These are phyloP conservation scores for Pteropus rufus DNA, from an alignment of 2,797 vertebrate species.

Conservation along the genomic window DNA sequence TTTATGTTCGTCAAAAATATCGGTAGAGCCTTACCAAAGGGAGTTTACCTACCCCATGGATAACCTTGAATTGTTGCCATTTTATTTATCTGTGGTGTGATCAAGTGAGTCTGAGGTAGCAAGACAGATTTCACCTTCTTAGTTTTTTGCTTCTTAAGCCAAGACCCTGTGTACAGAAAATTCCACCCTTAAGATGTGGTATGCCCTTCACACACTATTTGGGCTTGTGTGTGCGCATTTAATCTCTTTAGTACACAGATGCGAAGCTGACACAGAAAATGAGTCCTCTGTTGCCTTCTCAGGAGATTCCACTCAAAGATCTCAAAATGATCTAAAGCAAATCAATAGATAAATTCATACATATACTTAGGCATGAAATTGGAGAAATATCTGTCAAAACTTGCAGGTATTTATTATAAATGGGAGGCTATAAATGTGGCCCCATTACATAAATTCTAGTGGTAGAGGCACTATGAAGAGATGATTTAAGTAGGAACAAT, in stretches of 20 bases:
- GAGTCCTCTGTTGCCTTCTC: neutral
- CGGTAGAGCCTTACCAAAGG: neutral
- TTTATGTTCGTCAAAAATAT: neutral
- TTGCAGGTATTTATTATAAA: neutral
- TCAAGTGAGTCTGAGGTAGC: neutral
- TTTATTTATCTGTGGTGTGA: neutral
- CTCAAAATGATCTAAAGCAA: neutral
- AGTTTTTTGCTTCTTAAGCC: neutral
- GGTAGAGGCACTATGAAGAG: neutral
- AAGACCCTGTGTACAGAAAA: neutral
- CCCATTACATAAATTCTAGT: neutral
- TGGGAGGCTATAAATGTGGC: neutral
- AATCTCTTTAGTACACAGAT: neutral
- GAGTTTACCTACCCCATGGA: rapidly evolving
- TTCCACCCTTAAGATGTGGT: neutral
- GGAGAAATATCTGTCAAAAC: neutral
- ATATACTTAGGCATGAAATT: neutral
- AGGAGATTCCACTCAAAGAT: neutral
- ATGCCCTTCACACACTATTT: neutral
- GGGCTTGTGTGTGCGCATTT: neutral
- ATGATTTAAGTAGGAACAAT: neutral
- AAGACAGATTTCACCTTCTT: neutral
- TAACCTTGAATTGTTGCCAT: neutral
- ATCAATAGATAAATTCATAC: neutral
- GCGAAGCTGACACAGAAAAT: neutral